A percentile compares a stretch with the other conserved stretches of the same genome.
Evolutionary conservation across 2,113 vertebrate species (phyloP).

Genomic region (Panthera uncia): DNA sequence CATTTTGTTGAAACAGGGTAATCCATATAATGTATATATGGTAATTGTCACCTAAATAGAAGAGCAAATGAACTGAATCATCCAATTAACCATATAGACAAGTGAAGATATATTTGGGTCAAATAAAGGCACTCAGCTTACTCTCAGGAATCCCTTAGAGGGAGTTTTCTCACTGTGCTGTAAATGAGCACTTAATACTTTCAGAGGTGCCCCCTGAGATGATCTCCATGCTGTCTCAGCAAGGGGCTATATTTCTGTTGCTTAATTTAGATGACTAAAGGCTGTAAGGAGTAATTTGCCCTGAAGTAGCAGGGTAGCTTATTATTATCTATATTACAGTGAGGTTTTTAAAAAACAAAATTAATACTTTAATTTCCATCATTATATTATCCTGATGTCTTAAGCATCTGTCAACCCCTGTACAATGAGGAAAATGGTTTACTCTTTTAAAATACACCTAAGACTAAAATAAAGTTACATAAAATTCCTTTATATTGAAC

Average conservation of each 20-base stretch:
- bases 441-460: neutral
- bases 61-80: slow-evolving; percentile 64
- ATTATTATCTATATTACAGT: neutral
- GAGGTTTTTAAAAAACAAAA: neutral
- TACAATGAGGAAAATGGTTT: neutral
- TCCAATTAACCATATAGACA: slow-evolving; percentile 55
- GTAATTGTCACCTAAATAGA: slow-evolving; percentile 62
- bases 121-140: slow-evolving; percentile 29
- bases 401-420: neutral
- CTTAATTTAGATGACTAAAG: slow-evolving; percentile 8
- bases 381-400: neutral
- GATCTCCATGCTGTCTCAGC: neutral
- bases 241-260: neutral
- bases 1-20: slow-evolving; percentile 63
- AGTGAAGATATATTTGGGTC: slow-evolving; percentile 43
- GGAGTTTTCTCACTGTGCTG: neutral
- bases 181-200: slow-evolving; percentile 46
- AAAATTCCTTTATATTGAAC: neutral
- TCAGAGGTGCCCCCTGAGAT: neutral
- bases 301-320: neutral
- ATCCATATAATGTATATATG: slow-evolving; percentile 47
- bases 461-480: neutral
- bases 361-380: neutral
- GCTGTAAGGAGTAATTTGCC: neutral
- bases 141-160: neutral